Percentiles rank a stretch among this genome's conserved stretches.
Evolutionary conservation across 2,113 vertebrate genomes (phyloP).

Genomic region (Callipepla squamata): DNA sequence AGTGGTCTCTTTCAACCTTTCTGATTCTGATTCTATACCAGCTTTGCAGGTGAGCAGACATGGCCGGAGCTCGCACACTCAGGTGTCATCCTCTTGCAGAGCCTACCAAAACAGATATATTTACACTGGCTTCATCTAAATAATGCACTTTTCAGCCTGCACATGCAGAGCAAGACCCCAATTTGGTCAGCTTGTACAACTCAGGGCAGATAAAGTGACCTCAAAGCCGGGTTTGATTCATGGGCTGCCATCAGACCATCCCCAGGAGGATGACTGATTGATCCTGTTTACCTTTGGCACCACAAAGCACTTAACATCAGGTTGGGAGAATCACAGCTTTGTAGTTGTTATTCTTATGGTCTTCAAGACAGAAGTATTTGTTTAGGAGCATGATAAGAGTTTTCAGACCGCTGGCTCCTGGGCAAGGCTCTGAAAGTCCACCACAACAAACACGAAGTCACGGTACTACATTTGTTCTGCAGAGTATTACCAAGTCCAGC

Average conservation of each 20-base stretch:
- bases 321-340: conserved; percentile 29
- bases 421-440: neutral
- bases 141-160: conserved; percentile 13
- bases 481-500: neutral
- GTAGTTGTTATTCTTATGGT: conserved; percentile 38
- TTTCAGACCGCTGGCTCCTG: neutral
- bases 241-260: neutral
- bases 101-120: conserved; percentile 20
- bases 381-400: conserved; percentile 16
- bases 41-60: neutral
- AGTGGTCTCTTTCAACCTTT: too few species aligned
- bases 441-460: neutral
- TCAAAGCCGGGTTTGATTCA: conserved; percentile 7
- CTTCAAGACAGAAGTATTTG: conserved; percentile 35
- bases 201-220: conserved; percentile 19
- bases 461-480: neutral
- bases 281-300: conserved; percentile 50
- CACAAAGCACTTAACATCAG: conserved; percentile 41
- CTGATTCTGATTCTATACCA: neutral
- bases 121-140: conserved; percentile 12
- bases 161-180: neutral
- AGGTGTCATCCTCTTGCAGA: neutral
- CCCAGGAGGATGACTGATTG: conserved; percentile 28
- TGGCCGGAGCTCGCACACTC: neutral
- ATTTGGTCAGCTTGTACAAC: neutral